phyloP scores from a whole-genome alignment of 1,140 invertebrate genomes.

The Uloborus diversus region DNA sequence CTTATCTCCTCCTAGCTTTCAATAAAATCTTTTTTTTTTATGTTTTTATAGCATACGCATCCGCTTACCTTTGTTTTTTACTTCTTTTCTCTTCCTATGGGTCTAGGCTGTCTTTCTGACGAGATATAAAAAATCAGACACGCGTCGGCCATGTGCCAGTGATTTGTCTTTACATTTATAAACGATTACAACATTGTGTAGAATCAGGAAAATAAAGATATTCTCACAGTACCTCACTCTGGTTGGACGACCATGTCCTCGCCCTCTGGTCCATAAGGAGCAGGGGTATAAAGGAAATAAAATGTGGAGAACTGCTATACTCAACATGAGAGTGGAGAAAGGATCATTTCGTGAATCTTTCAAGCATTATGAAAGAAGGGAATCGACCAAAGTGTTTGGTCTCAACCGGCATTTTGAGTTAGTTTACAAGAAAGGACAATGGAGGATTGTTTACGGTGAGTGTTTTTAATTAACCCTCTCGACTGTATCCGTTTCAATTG shows the following conservation, averaged over 20 bases:
- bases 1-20: not conserved
- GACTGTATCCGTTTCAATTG: not conserved
- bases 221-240: constrained; percentile 41
- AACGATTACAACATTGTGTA: not conserved
- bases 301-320: constrained; percentile 44
- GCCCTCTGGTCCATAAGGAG: not conserved
- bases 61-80: not conserved
- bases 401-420: constrained; percentile 52
- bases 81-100: not conserved
- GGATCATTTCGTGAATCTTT: constrained; percentile 55
- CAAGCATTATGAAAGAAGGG: constrained; percentile 52
- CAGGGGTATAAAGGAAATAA: constrained; percentile 38
- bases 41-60: too few relatives aligned
- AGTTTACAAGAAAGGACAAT: constrained; percentile 54
- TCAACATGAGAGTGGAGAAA: constrained; percentile 49
- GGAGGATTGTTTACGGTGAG: constrained; percentile 52
- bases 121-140: not conserved
- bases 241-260: constrained; percentile 52
- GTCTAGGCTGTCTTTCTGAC: not conserved
- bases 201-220: not conserved
- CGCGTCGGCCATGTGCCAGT: constrained; percentile 5
- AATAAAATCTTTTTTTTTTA: not conserved
- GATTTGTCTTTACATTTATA: not conserved
- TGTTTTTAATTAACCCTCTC: constrained; percentile 30
- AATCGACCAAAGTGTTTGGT: constrained; percentile 34